Base-by-base conservation (phyloP, 2,113 vertebrate genomes). In the Xenotilapia leptura region DNA sequence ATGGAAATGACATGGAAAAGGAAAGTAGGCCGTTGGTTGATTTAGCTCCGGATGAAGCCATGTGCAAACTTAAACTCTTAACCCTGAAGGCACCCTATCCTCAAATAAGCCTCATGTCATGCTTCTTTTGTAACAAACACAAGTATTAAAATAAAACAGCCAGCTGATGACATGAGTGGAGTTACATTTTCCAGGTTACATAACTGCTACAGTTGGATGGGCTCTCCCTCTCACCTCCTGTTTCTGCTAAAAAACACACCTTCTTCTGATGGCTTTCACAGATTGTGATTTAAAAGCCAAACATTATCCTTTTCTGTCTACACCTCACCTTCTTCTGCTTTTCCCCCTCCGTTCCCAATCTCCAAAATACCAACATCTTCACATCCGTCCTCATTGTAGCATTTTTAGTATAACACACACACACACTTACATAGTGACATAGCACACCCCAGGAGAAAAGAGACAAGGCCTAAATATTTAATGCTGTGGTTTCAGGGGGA, bases 241-340 rank as follows among this genome's bases (percentile, higher is more conserved):
- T 49, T 36, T 84, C 79, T 89, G 89, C 84, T 90, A 82, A 90
- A 90, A 95, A 92, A 90, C 90, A 87, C 90, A 94, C 87, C 88
- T 95, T 92, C 47, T 31, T 68, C 86, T 94, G 89, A 96, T 96
- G 83, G 83, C 79, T 96, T 95, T 94, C 58, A 89, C 96, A 96
- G 93, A 95, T 89, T 91, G 68, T 10, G 19, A 53, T 88, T 89
- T 93, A 81, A 91, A 90, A 80, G 88, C 93, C 88, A 90, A 93
- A 85, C 81, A 19, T 42, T 62, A 62, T 70, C 6, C 13, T 62
- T 87, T 90, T 82, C 56, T 84, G 86, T 31, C 33, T 83, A 36
- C 19, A n/a, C 45, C 58, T 58, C 49, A 9, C 60, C n/a, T 79
- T 21, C 38, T 51, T 42, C 23, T 83, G 21, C 13, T 26, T 45